Evolutionary conservation across 2,797 vertebrate species (phyloP).

Genomic region (Sebastes cheni): DNA sequence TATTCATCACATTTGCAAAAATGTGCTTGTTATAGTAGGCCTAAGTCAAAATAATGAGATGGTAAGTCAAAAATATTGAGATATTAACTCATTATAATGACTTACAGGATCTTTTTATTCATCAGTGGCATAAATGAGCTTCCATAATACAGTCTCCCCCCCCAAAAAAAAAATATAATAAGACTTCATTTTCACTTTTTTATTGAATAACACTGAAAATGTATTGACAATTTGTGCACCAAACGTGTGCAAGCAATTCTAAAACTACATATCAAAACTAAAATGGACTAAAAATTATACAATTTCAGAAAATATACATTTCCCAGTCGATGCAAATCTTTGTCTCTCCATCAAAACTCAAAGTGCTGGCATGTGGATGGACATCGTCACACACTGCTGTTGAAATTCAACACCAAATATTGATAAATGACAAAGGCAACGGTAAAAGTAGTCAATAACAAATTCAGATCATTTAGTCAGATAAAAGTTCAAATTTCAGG

Average conservation of each 20-base stretch:
- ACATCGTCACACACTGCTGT: constrained; percentile 29
- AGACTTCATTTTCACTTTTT: constrained; percentile 54
- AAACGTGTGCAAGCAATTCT: constrained; percentile 74
- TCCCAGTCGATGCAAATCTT: constrained; percentile 73
- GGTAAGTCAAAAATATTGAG: too few relatives aligned
- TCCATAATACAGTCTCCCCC: neutral
- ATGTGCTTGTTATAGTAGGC: too few relatives aligned
- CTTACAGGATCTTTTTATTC: too few relatives aligned
- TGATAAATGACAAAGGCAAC: constrained; percentile 15
- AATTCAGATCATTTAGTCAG: constrained; percentile 10
- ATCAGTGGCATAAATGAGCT: too few relatives aligned
- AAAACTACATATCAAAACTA: constrained; percentile 79
- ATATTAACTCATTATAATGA: too few relatives aligned
- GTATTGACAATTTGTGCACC: constrained; percentile 80
- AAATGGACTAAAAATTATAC: constrained; percentile 78
- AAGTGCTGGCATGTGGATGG: constrained; percentile 44
- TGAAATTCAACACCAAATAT: constrained; percentile 38
- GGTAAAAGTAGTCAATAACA: constrained; percentile 14
- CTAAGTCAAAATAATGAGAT: too few relatives aligned
- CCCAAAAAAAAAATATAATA: neutral
- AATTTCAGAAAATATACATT: constrained; percentile 86
- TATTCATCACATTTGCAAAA: too few relatives aligned
- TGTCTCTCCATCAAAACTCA: constrained; percentile 40
- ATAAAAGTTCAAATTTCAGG: constrained; percentile 10
- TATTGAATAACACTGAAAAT: constrained; percentile 86